Evolutionary conservation across 2,113 vertebrate genomes (phyloP).

Genomic region (Naja naja): DNA sequence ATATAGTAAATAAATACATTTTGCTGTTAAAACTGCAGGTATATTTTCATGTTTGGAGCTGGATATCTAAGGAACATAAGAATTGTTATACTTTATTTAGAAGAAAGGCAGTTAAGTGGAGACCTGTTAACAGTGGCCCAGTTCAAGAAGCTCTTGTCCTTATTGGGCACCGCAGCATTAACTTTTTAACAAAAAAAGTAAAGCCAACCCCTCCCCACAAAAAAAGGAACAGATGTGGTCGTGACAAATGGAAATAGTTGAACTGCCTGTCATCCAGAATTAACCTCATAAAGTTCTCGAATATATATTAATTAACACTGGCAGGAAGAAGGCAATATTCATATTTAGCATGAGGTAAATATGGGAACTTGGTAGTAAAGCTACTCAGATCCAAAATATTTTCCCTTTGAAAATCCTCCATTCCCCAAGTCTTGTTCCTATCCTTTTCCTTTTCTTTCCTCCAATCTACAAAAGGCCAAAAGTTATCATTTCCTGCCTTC

Average conservation of each 20-base stretch:
- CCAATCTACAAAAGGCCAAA: neutral
- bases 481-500: neutral
- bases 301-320: neutral
- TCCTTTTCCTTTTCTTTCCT: neutral
- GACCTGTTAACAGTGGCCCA: neutral
- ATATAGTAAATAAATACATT: neutral
- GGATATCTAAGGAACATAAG: neutral
- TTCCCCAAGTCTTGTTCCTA: neutral
- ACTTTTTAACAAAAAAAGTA: neutral
- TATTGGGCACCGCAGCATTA: neutral
- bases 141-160: neutral
- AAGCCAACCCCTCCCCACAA: neutral
- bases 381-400: neutral
- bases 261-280: neutral
- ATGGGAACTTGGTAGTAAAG: neutral
- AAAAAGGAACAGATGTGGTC: neutral
- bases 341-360: neutral
- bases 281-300: neutral
- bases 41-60: neutral
- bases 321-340: neutral
- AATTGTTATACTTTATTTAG: neutral
- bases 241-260: neutral
- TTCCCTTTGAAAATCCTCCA: neutral
- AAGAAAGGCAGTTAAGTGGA: neutral
- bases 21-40: neutral